Base-by-base conservation (phyloP, 2,797 vertebrate species). In the Fundulus diaphanus region DNA sequence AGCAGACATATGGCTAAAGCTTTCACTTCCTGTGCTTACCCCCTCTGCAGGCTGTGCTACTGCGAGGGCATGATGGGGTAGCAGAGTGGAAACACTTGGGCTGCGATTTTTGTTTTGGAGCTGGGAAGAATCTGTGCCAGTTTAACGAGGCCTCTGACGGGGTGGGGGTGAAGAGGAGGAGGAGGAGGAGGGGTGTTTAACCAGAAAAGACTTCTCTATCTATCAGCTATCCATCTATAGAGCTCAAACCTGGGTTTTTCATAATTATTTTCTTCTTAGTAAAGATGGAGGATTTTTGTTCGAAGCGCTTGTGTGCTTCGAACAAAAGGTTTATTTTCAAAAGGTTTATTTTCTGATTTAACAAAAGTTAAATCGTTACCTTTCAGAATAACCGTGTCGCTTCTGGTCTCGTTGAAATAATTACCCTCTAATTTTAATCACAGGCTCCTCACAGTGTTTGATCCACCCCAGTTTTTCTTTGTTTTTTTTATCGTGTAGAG, bases 21-120 rank as follows among this genome's bases (percentile, higher is more conserved):
- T 51, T 40, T 18, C 35, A 27, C 71, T 72, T 68, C 61, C 72
- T 52, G 15, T 31, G 12, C 72, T 15, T 24, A 29, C 77, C 67
- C 75, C 40, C 68, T n/a, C n/a, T 69, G 66, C n/a, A 66, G 68
- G 76, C 83, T 76, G 20, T 76, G 86, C 77, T 89, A 84, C 89
- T 88, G 87, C 93, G 87, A 76, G 80, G 88, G 82, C 83, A 76
- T 71, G 87, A 75, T 79, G 82, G 85, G 87, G 84, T 73, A 92
- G 89, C 68, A 57, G 85, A 91, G 92, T 93, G 91, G 92, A 94
- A 94, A 91, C 90, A 92, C 91, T 93, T 90, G 91, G 90, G 80
- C 90, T 89, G 90, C 80, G 79, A 87, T 92, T 93, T n/a, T 88
- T 90, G 83, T 85, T 88, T 78, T 73, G 80, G 82, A 91, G 85